These are phyloP conservation scores for Oligia latruncula DNA, from an alignment of 2,888 invertebrate species.

Conservation along the genomic window DNA sequence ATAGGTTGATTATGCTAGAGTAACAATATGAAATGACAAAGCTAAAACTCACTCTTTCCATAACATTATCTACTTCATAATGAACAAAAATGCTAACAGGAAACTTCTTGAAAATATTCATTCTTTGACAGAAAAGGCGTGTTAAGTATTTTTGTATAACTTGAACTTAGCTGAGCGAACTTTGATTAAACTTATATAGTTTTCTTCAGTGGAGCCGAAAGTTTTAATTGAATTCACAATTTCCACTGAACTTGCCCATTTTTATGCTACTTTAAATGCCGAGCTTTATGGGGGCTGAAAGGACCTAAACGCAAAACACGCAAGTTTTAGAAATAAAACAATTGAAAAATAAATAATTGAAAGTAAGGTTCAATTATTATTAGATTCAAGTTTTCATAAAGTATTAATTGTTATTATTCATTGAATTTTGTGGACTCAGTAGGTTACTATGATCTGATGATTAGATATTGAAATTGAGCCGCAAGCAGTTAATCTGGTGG, in stretches of 20 bases:
- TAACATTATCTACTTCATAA: conserved; percentile 11
- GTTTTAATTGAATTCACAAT: conserved; percentile 64
- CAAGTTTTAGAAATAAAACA: too few relatives aligned
- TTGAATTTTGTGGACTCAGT: conserved; percentile 2
- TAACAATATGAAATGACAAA: too few relatives aligned
- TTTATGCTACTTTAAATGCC: conserved; percentile 21
- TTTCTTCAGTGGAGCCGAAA: conserved; percentile 49
- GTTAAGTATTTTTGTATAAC: conserved; percentile 45
- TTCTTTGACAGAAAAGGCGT: conserved; percentile 24
- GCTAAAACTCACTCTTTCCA: not conserved
- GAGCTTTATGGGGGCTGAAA: not conserved
- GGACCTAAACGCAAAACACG: too few relatives aligned
- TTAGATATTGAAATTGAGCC: not conserved
- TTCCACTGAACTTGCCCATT: conserved; percentile 32
- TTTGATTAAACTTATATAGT: conserved; percentile 62
- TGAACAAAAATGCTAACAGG: not conserved
- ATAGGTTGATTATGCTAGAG: too few relatives aligned
- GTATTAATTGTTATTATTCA: not conserved
- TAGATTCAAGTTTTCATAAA: conserved; percentile 3
- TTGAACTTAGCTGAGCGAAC: conserved; percentile 39
- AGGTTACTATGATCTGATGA: not conserved
- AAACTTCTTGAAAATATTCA: conserved; percentile 36
- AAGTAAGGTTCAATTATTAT: not conserved
- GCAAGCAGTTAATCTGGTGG: not conserved
- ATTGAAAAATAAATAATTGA: too few relatives aligned